phyloP scores from a whole-genome alignment of 2,113 vertebrate species.

The Oostethus manadensis region DNA sequence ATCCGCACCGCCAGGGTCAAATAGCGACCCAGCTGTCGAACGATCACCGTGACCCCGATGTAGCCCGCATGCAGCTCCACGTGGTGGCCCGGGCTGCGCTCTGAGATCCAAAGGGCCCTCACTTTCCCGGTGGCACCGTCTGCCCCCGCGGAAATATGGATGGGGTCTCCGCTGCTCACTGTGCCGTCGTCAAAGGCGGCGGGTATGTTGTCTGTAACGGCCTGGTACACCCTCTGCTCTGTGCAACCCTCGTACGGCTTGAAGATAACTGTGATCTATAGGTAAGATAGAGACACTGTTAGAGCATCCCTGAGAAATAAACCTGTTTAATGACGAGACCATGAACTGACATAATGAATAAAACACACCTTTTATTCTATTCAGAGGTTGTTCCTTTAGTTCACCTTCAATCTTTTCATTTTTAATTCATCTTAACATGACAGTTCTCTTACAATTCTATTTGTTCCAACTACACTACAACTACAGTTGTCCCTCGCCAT shows the following conservation, averaged over 20 bases:
- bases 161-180: constrained; percentile 71
- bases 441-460: too few relatives aligned
- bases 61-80: constrained; percentile 88
- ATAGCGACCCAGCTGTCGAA: constrained; percentile 88
- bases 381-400: too few relatives aligned
- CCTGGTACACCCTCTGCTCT: constrained; percentile 96
- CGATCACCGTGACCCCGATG: constrained; percentile 85
- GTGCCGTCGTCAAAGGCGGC: constrained; percentile 94
- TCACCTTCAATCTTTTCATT: too few relatives aligned
- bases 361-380: too few relatives aligned
- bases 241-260: constrained; percentile 90
- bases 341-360: too few relatives aligned
- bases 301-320: too few relatives aligned
- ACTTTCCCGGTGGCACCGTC: constrained; percentile 74
- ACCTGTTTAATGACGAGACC: too few relatives aligned
- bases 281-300: neutral
- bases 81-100: constrained; percentile 77
- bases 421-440: too few relatives aligned
- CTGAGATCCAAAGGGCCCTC: constrained; percentile 78
- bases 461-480: too few relatives aligned
- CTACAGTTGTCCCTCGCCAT: too few relatives aligned
- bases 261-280: constrained; percentile 92
- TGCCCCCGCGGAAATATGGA: constrained; percentile 56
- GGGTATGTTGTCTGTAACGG: constrained; percentile 87
- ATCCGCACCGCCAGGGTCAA: constrained; percentile 87